Conservation (phyloP, 2,797 vertebrate genomes). For the Acipenser oxyrinchus region DNA sequence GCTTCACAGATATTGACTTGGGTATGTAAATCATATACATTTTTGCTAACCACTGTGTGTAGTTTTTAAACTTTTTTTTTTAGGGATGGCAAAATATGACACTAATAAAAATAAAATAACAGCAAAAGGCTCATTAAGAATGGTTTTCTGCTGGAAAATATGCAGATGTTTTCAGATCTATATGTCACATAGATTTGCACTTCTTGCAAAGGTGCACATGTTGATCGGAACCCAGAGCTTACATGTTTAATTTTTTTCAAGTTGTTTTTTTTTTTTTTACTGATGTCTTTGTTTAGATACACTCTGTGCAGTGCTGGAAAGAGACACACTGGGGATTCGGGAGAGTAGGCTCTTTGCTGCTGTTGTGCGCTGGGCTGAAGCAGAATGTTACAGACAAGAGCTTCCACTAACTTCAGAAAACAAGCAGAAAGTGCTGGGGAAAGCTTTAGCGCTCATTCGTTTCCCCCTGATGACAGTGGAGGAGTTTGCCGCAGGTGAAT, state of each 20-base stretch:
- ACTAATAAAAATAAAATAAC: no score
- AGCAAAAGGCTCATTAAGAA: no score
- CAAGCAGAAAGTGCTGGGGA: constrained; percentile 67
- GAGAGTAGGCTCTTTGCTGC: constrained; percentile 55
- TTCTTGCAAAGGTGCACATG: no score
- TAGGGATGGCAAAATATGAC: no score
- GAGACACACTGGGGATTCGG: constrained; percentile 76
- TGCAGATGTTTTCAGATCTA: no score
- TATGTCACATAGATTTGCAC: no score
- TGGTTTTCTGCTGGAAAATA: no score
- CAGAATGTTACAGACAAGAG: constrained; percentile 66
- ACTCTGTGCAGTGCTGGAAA: constrained; percentile 82
- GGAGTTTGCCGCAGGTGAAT: constrained; percentile 68
- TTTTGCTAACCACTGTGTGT: not conserved
- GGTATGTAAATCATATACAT: constrained; percentile 40
- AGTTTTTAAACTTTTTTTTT: no score
- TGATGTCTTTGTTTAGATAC: constrained; percentile 45
- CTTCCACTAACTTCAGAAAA: constrained; percentile 58
- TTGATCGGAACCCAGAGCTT: no score
- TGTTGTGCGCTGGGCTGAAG: constrained; percentile 68
- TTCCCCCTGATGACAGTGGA: constrained; percentile 73
- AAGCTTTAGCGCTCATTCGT: constrained; percentile 64
- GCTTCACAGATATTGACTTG: constrained; percentile 68
- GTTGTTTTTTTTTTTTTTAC: no score
- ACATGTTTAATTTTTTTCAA: no score